phyloP scores from a whole-genome alignment of 2,797 vertebrate genomes.

The Mionectes olivaceus region DNA sequence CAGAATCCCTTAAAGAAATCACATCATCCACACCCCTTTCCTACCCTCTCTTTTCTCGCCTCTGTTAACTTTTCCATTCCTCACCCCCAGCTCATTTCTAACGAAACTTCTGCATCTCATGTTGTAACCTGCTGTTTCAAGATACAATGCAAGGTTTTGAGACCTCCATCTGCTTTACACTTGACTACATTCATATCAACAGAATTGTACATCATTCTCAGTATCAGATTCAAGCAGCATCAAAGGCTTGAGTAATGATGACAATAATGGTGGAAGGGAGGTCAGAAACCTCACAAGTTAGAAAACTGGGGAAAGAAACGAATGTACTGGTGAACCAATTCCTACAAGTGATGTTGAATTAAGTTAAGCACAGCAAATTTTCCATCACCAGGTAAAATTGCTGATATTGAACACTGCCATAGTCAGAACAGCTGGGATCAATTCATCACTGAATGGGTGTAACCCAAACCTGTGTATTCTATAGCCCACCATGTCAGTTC shows the following conservation, averaged over 20 bases:
- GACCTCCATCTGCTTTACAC: background rate
- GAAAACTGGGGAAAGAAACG: background rate
- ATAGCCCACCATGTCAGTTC: no score
- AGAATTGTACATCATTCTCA: background rate
- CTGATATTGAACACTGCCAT: background rate
- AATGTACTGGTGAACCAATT: background rate
- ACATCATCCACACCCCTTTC: background rate
- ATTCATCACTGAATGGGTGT: no score
- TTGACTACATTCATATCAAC: background rate
- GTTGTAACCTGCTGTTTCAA: background rate
- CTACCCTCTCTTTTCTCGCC: background rate
- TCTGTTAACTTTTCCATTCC: background rate
- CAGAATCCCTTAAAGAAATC: background rate
- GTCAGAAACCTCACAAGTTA: background rate
- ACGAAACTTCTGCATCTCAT: background rate
- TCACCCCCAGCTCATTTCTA: background rate
- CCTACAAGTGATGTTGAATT: background rate
- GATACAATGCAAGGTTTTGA: background rate
- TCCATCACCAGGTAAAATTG: background rate
- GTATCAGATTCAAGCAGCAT: background rate
- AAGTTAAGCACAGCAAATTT: background rate
- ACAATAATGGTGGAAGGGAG: no score
- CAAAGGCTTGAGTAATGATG: background rate
- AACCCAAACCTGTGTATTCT: no score
- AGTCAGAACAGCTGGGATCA: no score